These are phyloP conservation scores for Tapirus terrestris DNA, from an alignment of 2,113 vertebrate species.

Conservation along the genomic window DNA sequence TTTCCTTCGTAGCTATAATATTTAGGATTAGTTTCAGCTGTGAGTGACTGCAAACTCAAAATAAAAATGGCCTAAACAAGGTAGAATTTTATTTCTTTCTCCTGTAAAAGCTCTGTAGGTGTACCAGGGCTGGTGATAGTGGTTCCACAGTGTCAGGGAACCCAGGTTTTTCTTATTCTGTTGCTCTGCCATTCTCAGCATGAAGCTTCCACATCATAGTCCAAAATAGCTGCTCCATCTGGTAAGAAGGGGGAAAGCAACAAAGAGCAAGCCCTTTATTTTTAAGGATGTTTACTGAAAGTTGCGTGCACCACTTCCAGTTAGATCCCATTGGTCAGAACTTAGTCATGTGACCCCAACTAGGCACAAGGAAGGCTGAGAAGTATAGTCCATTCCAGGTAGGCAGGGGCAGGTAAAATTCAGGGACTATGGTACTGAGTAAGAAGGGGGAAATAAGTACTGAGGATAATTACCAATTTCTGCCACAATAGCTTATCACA, in stretches of 20 bases:
- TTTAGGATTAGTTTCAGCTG: conserved; percentile 28
- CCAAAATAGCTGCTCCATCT: conserved; percentile 73
- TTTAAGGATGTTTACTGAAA: conserved; percentile 55
- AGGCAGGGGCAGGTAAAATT: conserved; percentile 21
- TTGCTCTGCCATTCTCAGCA: conserved; percentile 60
- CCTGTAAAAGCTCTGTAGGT: background rate
- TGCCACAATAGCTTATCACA: background rate
- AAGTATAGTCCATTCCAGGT: conserved; percentile 45
- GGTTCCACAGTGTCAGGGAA: background rate
- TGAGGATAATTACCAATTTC: conserved; percentile 44
- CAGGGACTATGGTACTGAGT: background rate
- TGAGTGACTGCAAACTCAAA: conserved; percentile 43
- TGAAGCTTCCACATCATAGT: conserved; percentile 54
- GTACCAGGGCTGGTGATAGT: background rate
- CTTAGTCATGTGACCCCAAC: background rate
- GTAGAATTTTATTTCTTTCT: background rate
- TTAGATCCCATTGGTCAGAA: conserved; percentile 20
- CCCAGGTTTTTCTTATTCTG: conserved; percentile 8
- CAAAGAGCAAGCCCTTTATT: background rate
- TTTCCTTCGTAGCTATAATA: background rate
- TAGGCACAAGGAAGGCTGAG: conserved; percentile 20
- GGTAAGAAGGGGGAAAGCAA: conserved; percentile 52
- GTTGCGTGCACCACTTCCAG: background rate
- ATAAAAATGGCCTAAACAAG: background rate
- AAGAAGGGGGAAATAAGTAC: background rate